phyloP scores from a whole-genome alignment of 2,888 invertebrate species.

The Tetheella fluctuosa region DNA sequence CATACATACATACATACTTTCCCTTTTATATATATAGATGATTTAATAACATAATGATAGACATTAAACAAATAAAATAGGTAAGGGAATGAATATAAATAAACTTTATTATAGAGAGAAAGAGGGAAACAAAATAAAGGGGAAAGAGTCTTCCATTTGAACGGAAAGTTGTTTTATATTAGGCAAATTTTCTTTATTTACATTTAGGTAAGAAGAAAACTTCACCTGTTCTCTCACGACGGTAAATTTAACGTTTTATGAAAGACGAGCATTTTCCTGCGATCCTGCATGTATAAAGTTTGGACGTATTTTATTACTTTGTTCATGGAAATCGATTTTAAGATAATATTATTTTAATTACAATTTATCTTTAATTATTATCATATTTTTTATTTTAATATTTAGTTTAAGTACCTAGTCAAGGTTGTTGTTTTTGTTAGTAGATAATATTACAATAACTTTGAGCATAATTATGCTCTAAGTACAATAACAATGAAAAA shows the following conservation, averaged over 20 bases:
- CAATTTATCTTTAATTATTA: no score
- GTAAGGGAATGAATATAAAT: constrained; percentile 53
- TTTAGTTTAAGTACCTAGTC: no score
- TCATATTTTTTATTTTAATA: no score
- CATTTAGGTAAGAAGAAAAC: constrained; percentile 53
- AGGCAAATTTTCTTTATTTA: constrained; percentile 61
- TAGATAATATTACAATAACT: no score
- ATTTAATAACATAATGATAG: constrained; percentile 39
- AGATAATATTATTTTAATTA: no score
- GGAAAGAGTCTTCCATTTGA: constrained; percentile 54
- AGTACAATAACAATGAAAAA: no score
- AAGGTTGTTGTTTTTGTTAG: no score
- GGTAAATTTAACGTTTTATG: constrained; percentile 45
- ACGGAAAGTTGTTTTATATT: constrained; percentile 59
- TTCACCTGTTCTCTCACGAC: constrained; percentile 43
- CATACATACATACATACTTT: no score
- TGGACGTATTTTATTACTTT: constrained; percentile 18
- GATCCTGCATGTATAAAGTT: constrained; percentile 1
- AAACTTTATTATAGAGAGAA: constrained; percentile 52
- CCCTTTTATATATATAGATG: no score
- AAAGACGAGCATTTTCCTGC: constrained; percentile 16
- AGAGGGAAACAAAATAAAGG: constrained; percentile 58
- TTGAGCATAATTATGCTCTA: no score
- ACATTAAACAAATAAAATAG: constrained; percentile 16
- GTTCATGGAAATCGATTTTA: no score